phyloP scores from a whole-genome alignment of 2,888 invertebrate species.

The Euphydryas editha region DNA sequence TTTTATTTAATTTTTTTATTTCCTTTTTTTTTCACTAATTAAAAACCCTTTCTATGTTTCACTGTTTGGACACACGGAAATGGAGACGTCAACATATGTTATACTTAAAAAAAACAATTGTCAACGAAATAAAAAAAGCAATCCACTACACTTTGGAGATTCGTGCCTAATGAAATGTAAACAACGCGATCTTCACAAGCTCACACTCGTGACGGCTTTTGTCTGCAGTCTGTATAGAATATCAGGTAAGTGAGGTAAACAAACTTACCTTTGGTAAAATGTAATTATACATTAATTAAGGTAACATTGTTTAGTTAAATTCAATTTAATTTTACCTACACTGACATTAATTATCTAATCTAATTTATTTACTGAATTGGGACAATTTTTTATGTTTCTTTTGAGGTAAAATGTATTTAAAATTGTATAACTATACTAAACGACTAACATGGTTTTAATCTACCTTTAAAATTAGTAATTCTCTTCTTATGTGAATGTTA shows the following conservation, averaged over 20 bases:
- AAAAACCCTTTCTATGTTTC: neutral
- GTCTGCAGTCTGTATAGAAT: neutral
- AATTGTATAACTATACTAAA: no score
- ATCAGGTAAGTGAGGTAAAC: neutral
- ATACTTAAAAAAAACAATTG: neutral
- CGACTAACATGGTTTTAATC: no score
- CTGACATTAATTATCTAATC: no score
- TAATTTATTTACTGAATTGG: no score
- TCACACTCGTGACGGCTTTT: conserved; percentile 8
- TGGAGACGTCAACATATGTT: neutral
- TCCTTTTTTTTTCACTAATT: no score
- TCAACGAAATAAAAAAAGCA: conserved; percentile 16
- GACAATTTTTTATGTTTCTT: no score
- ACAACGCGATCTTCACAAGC: conserved; percentile 18
- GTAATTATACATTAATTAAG: neutral
- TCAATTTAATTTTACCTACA: no score
- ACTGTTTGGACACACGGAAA: neutral
- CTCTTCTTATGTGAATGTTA: no score
- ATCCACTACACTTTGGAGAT: conserved; percentile 12
- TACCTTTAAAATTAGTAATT: no score
- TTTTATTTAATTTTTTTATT: no score
- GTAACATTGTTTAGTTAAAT: neutral
- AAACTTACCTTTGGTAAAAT: neutral
- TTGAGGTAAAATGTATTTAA: no score
- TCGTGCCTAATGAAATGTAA: conserved; percentile 33